These are phyloP conservation scores for Steinernema khuongi DNA, from an alignment of 1,140 invertebrate species.

Conservation along the genomic window DNA sequence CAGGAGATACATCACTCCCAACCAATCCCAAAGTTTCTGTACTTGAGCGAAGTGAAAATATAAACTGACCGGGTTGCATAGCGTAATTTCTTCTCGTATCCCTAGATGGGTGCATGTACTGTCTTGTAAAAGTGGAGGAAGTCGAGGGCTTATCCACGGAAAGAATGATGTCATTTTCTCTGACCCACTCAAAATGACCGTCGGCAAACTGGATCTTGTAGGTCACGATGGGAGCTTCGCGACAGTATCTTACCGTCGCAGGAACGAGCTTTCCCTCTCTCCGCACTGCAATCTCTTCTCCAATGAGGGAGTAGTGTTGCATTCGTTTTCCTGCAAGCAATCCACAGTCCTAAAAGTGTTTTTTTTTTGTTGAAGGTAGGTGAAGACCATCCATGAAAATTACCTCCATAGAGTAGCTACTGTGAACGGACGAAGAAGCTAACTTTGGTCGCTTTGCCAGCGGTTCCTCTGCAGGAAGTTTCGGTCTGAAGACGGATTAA, in stretches of 20 bases:
- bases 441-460: neutral
- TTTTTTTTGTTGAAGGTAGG: neutral
- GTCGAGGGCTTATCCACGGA: neutral
- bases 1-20: too few species aligned
- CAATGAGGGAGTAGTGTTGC: neutral
- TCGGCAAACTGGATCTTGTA: neutral
- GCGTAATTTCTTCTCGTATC: too few species aligned
- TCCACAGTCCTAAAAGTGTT: neutral
- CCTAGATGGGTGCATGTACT: too few species aligned
- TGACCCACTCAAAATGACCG: constrained; percentile 2
- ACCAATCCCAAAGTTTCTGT: too few species aligned
- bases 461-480: neutral
- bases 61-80: too few species aligned
- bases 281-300: neutral
- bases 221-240: neutral
- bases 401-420: neutral
- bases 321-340: neutral
- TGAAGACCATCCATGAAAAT: neutral
- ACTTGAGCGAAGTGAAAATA: too few species aligned
- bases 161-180: neutral
- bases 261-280: neutral
- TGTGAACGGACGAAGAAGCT: neutral
- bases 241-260: neutral
- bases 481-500: neutral
- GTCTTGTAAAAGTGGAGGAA: too few species aligned